Evolutionary conservation across 2,797 vertebrate species (phyloP).

Genomic region (Leptodactylus fallax): DNA sequence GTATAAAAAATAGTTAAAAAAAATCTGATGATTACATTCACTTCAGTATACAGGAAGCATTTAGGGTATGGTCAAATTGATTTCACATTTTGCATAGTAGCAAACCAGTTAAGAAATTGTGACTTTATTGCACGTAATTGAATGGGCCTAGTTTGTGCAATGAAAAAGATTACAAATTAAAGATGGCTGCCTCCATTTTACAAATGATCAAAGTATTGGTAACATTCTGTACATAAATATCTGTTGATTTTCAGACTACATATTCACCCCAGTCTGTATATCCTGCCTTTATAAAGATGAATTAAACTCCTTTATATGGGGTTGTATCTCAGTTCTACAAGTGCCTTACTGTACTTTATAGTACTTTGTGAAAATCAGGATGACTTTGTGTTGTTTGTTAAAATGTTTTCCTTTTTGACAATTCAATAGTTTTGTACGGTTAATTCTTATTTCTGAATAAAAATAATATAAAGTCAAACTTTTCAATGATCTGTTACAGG

Average conservation of each 20-base stretch:
- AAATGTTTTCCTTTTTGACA: constrained; percentile 90
- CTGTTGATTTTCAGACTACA: constrained; percentile 34
- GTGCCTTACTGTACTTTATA: constrained; percentile 99
- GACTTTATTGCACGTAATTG: not conserved
- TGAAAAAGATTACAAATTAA: constrained; percentile 43
- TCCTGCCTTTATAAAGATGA: constrained; percentile 57
- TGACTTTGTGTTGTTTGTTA: constrained; percentile 97
- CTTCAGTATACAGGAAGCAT: not conserved
- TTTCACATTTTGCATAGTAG: not conserved
- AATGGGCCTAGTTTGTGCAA: not conserved
- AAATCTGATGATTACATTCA: constrained; percentile 55
- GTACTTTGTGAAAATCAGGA: constrained; percentile 99
- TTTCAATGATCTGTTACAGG: constrained; percentile 96
- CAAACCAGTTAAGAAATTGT: not conserved
- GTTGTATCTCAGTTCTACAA: constrained; percentile 98
- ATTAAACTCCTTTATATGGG: constrained; percentile 49
- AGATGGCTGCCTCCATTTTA: constrained; percentile 36
- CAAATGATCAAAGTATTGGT: constrained; percentile 6
- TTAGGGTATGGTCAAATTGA: not conserved
- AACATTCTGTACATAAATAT: constrained; percentile 51
- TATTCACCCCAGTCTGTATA: constrained; percentile 45
- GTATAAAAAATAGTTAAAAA: constrained; percentile 26
- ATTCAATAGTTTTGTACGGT: constrained; percentile 99
- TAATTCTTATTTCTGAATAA: constrained; percentile 95
- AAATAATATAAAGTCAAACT: constrained; percentile 77